Base-by-base conservation (phyloP, 2,888 invertebrate genomes). In the Lasioglossum malachurum region DNA sequence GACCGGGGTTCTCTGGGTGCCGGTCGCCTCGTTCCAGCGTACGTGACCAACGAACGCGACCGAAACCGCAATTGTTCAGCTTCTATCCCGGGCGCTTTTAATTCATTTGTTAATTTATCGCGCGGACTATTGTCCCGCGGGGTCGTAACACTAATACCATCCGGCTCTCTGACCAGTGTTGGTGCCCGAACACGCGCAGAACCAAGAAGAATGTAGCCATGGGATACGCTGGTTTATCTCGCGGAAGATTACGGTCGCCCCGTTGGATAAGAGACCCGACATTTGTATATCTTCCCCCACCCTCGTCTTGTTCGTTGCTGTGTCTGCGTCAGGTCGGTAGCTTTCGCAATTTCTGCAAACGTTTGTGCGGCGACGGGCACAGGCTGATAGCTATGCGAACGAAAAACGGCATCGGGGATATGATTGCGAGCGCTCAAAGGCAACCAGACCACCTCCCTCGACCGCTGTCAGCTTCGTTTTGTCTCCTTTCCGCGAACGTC, bases 101-200 rank as follows among this genome's bases (percentile, higher is more conserved):
- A 91, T 92, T 88, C 87, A 88, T 90, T 87, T 78, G 87, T 81
- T 87, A 87, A 87, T 87, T 87, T 81, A 83, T 84, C 60, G 81
- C 73, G 44, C 49, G 75, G 57, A 44, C 83, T 76, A 79, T 80
- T 80, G 87, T 87, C 76, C 67, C 49, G 35, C 72, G 72, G 41
- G 46, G 19, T 67, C 64, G 83, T 78, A 60, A 78, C 57, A 53
- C 78, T 49, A 78, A 53, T 49, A 73, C 80, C n/a, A 35, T 31
- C 31, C 23, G 27, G 67, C n/a, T 16, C 19, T 57, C n/a, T 1
- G 10, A 7, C 4, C 23, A 0, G 53, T 64, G 19, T 44, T 8
- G 23, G 44, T 49, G 12, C 2, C n/a, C n/a, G 57, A 57, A 57
- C 57, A 57, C 57, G n/a, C 57, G 4, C 27, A 16, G 19, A 38